These are phyloP conservation scores for Sturnira hondurensis DNA, from an alignment of 2,113 vertebrate genomes.

Conservation along the genomic window DNA sequence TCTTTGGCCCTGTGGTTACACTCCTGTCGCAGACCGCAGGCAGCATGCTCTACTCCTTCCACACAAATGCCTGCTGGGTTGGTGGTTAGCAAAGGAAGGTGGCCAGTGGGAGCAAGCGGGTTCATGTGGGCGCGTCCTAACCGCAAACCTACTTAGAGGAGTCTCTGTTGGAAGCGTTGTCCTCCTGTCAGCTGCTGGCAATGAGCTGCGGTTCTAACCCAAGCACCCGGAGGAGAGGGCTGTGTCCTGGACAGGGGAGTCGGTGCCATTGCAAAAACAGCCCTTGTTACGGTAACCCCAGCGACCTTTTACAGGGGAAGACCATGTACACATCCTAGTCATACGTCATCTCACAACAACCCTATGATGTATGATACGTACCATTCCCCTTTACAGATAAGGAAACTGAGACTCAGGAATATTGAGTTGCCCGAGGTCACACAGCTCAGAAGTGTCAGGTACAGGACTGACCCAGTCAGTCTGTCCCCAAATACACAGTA, in stretches of 20 bases:
- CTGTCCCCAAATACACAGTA: not conserved
- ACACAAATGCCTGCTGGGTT: not conserved
- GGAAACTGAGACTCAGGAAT: not conserved
- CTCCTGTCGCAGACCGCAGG: conserved; percentile 1
- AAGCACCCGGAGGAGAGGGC: not conserved
- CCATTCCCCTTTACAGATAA: not conserved
- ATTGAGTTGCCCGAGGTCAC: not conserved
- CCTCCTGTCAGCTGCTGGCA: not conserved
- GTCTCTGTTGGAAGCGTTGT: not conserved
- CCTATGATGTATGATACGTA: not conserved
- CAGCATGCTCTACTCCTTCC: not conserved
- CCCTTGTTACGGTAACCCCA: not conserved
- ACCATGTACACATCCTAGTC: not conserved
- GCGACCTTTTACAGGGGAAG: not conserved
- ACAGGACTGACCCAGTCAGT: not conserved
- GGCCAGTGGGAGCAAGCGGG: not conserved
- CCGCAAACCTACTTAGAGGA: not conserved
- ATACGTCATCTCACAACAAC: not conserved
- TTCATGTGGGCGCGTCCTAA: not conserved
- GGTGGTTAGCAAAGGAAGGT: not conserved
- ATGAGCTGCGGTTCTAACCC: not conserved
- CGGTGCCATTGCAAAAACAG: not conserved
- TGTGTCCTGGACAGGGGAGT: not conserved
- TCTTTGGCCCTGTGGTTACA: not conserved
- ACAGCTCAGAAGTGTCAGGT: not conserved